Conservation (phyloP, 2,888 invertebrate species). For the Tachina fera region DNA sequence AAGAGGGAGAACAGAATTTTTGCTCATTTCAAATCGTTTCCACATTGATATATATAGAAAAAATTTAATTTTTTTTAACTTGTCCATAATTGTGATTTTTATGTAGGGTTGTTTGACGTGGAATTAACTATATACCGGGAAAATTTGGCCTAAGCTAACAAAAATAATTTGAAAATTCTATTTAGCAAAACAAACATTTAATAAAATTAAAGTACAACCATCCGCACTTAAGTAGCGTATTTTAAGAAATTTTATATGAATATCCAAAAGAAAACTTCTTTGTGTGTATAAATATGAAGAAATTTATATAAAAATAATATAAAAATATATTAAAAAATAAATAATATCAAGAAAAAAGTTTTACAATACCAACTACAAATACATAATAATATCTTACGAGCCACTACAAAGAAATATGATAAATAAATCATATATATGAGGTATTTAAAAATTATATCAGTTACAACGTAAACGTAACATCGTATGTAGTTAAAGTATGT, state of each 20-base stretch:
- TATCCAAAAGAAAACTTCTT: background rate
- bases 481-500: slow-evolving; percentile 31
- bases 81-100: no score
- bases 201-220: no score
- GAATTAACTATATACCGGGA: no score
- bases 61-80: no score
- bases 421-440: slow-evolving; percentile 54
- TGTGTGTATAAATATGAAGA: background rate
- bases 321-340: slow-evolving; percentile 19
- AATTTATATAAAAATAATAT: slow-evolving; percentile 32
- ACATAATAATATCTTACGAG: slow-evolving; percentile 64
- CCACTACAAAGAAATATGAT: slow-evolving; percentile 65
- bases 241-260: slow-evolving; percentile 44
- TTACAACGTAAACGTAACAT: slow-evolving; percentile 34
- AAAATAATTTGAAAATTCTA: no score
- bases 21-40: no score
- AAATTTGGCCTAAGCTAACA: no score
- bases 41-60: no score
- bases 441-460: slow-evolving; percentile 53
- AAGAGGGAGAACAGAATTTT: no score
- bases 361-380: slow-evolving; percentile 53
- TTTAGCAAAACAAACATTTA: no score
- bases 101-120: no score
- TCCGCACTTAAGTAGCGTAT: background rate
- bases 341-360: slow-evolving; percentile 12